Evolutionary conservation across 2,113 vertebrate species (phyloP).

Genomic region (Pseudolaguvia tuberculata): DNA sequence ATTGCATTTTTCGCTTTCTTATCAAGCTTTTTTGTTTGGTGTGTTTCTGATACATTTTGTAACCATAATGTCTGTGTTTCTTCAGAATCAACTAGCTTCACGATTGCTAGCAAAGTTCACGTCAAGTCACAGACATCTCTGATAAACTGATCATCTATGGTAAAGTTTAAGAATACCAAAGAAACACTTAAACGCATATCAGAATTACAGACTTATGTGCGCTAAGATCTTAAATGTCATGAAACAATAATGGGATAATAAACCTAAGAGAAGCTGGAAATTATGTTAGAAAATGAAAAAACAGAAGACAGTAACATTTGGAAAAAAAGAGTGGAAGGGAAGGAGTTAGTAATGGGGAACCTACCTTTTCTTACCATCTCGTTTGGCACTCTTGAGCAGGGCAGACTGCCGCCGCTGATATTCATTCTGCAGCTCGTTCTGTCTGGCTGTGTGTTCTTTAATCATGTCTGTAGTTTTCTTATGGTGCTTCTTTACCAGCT

Average conservation of each 20-base stretch:
- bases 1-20: no score
- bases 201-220: no score
- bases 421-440: constrained; percentile 84
- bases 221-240: no score
- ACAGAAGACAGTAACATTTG: not conserved
- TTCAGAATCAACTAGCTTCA: no score
- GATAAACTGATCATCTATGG: no score
- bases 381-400: constrained; percentile 83
- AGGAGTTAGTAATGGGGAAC: constrained; percentile 35
- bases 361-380: constrained; percentile 95
- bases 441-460: constrained; percentile 87
- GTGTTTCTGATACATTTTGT: no score
- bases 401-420: constrained; percentile 76
- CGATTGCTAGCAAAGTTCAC: no score
- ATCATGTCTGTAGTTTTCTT: constrained; percentile 93
- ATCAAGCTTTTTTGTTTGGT: no score
- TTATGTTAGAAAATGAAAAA: not conserved
- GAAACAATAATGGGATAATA: not conserved
- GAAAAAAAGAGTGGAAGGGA: not conserved
- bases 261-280: not conserved
- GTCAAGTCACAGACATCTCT: no score
- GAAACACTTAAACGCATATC: no score
- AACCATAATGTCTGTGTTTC: no score
- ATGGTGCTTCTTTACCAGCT: constrained; percentile 89
- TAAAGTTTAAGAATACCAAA: no score